These are phyloP conservation scores for Microtus californicus DNA, from an alignment of 2,797 vertebrate species.

Conservation along the genomic window DNA sequence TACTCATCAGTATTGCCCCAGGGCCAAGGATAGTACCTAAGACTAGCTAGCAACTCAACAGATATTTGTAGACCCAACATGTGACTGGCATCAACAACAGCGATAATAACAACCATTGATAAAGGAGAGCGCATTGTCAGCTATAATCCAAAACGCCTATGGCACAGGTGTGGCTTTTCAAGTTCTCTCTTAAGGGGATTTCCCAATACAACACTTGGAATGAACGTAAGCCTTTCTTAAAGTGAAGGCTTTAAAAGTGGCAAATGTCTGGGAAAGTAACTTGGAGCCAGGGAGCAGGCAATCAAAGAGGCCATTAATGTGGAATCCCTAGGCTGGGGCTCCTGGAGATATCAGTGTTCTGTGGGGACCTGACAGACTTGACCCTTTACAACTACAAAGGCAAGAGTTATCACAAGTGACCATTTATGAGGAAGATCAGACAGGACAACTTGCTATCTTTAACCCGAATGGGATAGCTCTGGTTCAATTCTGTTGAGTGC, in stretches of 20 bases:
- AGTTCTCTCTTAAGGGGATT: neutral
- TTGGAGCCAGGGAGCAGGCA: neutral
- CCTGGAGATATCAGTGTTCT: neutral
- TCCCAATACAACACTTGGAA: neutral
- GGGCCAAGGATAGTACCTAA: neutral
- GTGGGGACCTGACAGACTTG: neutral
- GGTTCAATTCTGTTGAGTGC: neutral
- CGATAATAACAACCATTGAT: neutral
- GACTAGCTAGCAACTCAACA: neutral
- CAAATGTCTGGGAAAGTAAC: neutral
- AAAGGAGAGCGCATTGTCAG: neutral
- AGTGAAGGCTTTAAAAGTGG: neutral
- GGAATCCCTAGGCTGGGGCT: neutral
- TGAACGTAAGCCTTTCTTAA: conserved; percentile 27
- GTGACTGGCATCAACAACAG: neutral
- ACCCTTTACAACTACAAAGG: neutral
- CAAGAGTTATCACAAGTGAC: neutral
- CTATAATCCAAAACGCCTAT: neutral
- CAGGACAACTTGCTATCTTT: neutral
- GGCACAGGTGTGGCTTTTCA: neutral
- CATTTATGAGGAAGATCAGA: neutral
- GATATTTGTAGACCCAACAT: neutral
- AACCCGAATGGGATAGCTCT: neutral
- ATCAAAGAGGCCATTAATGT: neutral
- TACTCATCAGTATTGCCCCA: neutral